Conservation (phyloP, 2,888 invertebrate species). For the Andrena fulva region DNA sequence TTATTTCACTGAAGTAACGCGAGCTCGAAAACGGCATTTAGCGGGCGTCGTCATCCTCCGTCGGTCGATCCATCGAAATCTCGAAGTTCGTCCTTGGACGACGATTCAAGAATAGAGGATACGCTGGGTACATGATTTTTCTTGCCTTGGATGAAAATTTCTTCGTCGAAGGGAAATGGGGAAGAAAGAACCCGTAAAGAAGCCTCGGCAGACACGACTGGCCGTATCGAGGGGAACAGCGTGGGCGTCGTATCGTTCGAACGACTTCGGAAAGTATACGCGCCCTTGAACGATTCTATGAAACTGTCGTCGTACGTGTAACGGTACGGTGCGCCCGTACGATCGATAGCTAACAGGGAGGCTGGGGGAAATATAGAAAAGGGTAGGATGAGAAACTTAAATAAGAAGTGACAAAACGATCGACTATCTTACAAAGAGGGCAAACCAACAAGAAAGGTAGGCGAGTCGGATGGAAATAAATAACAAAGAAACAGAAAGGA, state of each 20-base stretch:
- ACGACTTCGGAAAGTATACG: constrained; percentile 32
- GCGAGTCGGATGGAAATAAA: constrained; percentile 53
- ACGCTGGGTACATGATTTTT: constrained; percentile 27
- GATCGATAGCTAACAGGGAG: constrained; percentile 37
- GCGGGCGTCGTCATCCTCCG: constrained; percentile 52
- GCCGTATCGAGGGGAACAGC: neutral
- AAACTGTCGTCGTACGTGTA: constrained; percentile 62
- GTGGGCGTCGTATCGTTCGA: constrained; percentile 18
- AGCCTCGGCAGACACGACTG: constrained; percentile 30
- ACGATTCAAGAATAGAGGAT: constrained; percentile 43
- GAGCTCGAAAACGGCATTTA: constrained; percentile 1
- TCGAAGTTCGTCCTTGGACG: constrained; percentile 63
- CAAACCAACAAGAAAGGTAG: constrained; percentile 1
- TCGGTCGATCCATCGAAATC: constrained; percentile 72
- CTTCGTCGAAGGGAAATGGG: neutral
- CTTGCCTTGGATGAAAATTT: constrained; percentile 28
- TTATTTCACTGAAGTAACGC: constrained; percentile 32
- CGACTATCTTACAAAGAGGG: constrained; percentile 65
- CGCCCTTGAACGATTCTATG: constrained; percentile 41
- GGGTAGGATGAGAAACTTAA: constrained; percentile 32
- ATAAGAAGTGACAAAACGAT: constrained; percentile 46
- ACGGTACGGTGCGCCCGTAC: constrained; percentile 52
- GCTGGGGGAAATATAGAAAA: neutral
- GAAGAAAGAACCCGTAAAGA: constrained; percentile 46
- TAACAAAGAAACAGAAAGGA: constrained; percentile 51